Percentiles rank a stretch among this genome's conserved stretches.
These are phyloP conservation scores for Drosophila varians DNA, from an alignment of 1,140 invertebrate species.

Conservation along the genomic window DNA sequence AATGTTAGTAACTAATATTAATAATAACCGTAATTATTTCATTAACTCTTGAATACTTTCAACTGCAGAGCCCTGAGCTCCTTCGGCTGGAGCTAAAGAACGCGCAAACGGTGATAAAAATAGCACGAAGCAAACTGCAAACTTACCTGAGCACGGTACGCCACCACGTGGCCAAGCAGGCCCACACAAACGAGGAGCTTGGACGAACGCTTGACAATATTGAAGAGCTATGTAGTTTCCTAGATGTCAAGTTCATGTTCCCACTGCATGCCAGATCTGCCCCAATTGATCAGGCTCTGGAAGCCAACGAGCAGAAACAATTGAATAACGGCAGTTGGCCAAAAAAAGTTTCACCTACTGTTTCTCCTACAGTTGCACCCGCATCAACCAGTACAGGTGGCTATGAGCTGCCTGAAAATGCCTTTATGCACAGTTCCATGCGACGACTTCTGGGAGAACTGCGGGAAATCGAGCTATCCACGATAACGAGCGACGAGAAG, in stretches of 20 bases:
- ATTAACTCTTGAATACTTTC: neutral
- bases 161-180: constrained; percentile 63
- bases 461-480: constrained; percentile 72
- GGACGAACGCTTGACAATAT: constrained; percentile 83
- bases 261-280: constrained; percentile 53
- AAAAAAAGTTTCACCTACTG: neutral
- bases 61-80: constrained; percentile 79
- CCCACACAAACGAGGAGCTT: constrained; percentile 64
- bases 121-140: constrained; percentile 79
- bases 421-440: constrained; percentile 69
- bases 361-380: neutral
- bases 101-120: constrained; percentile 82
- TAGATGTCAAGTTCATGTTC: constrained; percentile 72
- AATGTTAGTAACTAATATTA: constrained; percentile 53
- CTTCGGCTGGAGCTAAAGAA: constrained; percentile 83
- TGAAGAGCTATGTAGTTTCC: constrained; percentile 82
- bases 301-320: constrained; percentile 77
- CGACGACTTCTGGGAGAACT: constrained; percentile 59
- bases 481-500: constrained; percentile 69
- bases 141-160: constrained; percentile 80
- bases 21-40: no score
- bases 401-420: constrained; percentile 73
- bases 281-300: constrained; percentile 77
- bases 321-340: constrained; percentile 12
- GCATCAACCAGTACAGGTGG: neutral